Conservation (phyloP, 2,113 vertebrate species). For the Hippocampus zosterae region DNA sequence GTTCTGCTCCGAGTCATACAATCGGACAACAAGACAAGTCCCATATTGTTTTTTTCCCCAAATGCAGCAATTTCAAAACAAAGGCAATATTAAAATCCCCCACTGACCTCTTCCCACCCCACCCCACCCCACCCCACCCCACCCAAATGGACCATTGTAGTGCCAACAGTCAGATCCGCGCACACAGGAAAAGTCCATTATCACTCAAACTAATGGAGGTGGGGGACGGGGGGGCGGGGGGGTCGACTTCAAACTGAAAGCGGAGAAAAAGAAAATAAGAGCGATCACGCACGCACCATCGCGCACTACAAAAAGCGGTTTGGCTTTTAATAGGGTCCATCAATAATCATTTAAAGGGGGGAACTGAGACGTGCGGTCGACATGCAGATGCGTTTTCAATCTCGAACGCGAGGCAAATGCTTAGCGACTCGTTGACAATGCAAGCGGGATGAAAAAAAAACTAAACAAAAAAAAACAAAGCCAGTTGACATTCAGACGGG, state of each 20-base stretch:
- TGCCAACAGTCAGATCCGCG: constrained; percentile 50
- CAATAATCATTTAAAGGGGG: constrained; percentile 54
- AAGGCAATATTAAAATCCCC: constrained; percentile 32
- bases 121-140: background rate
- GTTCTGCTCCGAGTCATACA: constrained; percentile 10
- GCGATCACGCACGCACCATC: constrained; percentile 48
- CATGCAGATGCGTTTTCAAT: constrained; percentile 38
- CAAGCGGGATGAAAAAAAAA: background rate
- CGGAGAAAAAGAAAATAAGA: constrained; percentile 51
- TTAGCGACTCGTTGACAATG: constrained; percentile 47
- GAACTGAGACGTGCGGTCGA: constrained; percentile 34
- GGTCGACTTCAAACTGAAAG: constrained; percentile 45
- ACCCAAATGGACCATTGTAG: constrained; percentile 45
- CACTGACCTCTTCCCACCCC: constrained; percentile 27
- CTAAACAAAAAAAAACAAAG: background rate
- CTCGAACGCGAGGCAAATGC: constrained; percentile 68
- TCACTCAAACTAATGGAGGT: constrained; percentile 52
- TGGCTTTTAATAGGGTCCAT: constrained; percentile 63
- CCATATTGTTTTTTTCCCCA: constrained; percentile 15
- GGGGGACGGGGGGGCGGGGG: background rate
- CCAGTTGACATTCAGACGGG: constrained; percentile 68
- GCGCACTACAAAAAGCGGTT: constrained; percentile 47
- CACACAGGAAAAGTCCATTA: constrained; percentile 65
- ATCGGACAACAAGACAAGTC: constrained; percentile 7
- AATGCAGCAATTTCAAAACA: constrained; percentile 11